A percentile compares a stretch with the other conserved stretches of the same genome.
These are phyloP conservation scores for Melinopterus prodromus DNA, from an alignment of 2,888 invertebrate species.

Conservation along the genomic window DNA sequence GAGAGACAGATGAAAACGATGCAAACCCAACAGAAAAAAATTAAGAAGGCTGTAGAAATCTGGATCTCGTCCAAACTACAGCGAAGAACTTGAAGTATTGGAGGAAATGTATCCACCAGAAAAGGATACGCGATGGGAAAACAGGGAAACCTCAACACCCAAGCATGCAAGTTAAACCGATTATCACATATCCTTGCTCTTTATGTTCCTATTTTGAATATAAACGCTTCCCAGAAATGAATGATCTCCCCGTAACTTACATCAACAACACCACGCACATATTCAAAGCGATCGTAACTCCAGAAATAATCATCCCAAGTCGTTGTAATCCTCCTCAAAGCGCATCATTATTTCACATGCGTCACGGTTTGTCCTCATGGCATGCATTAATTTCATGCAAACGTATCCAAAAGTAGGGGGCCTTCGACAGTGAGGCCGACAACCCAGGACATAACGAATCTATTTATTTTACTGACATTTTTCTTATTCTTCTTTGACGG, in stretches of 20 bases:
- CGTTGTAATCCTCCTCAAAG: background rate
- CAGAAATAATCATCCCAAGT: background rate
- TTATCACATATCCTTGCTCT: no score
- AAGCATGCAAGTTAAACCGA: no score
- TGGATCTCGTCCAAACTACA: no score
- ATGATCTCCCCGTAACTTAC: background rate
- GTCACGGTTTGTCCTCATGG: background rate
- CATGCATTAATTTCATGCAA: background rate
- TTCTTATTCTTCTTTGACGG: background rate
- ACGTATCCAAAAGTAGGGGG: background rate
- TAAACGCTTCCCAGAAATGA: no score
- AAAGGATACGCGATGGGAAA: no score
- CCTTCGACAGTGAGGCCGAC: background rate
- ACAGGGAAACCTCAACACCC: no score
- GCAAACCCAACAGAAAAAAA: no score
- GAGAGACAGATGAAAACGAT: no score
- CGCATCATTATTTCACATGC: background rate
- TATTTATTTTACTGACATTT: background rate
- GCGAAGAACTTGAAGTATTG: no score
- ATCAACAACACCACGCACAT: background rate
- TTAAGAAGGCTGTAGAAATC: no score
- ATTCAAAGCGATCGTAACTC: background rate
- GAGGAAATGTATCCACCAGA: no score
- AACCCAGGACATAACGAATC: background rate
- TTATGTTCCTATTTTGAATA: no score